Base-by-base conservation (phyloP, 2,888 invertebrate species). In the Caenorhabditis angaria region DNA sequence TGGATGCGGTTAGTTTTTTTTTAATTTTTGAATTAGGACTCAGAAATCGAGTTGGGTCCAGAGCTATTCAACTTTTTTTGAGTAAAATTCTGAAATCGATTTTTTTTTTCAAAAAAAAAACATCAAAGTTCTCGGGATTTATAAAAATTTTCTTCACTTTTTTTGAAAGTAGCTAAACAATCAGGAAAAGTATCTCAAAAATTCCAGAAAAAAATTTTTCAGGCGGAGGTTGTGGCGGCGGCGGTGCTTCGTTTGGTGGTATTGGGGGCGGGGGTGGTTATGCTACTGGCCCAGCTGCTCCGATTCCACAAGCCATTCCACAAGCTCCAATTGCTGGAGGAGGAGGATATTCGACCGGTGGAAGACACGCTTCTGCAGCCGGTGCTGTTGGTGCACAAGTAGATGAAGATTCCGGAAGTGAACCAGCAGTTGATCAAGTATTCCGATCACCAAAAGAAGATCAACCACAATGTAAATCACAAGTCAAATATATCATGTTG, bases 401-500 rank as follows among this genome's bases (percentile, higher is more conserved):
- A 6, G 73, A 71, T 35, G 73, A 73, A 27, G 72, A 69, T 1
- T 61, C 63, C 2, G 62, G 58, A 48, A 20, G 56, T 53, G 64
- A 61, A 18, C 70, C 70, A 22, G 55, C 61, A 35, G 68, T 51
- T 4, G 63, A 64, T 54, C 73, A 77, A 47, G 74, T 71, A 2
- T 77, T 77, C 71, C 66, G 66, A 18, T 70, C 72, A 0, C 76
- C 72, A 27, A 74, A 71, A 12, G 63, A 63, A 35, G 18, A 41
- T 14, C 10, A 5, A 6, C 61, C 65, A n/a, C 64, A 59, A 24
- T 22, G 27, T 18, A 29, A 61, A 35, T 61, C 60, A 47, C 59
- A 48, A 35, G 59, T 78, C 41, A 78, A 78, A 53, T 78, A 78
- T 58, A 63, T 78, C 47, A 73, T 78, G 70, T 56, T 78, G 8